Evolutionary conservation across 1,140 invertebrate species (phyloP).

Genomic region (Drosophila yakuba): DNA sequence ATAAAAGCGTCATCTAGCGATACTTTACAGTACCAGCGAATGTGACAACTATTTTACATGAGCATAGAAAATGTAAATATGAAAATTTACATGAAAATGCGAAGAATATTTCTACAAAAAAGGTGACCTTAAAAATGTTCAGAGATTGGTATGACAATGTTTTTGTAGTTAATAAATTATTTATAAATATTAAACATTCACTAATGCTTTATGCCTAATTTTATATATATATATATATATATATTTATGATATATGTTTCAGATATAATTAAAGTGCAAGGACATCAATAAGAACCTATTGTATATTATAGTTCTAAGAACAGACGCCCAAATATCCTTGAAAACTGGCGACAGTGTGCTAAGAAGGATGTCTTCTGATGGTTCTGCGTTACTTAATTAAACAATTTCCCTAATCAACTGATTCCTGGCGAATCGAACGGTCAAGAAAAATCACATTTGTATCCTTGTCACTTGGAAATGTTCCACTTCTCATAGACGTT

Average conservation of each 20-base stretch:
- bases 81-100: not conserved
- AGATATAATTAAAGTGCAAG: no score
- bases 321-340: not conserved
- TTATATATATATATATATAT: no score
- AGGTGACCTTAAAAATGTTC: not conserved
- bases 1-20: not conserved
- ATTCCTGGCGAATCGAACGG: not conserved
- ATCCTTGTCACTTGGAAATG: slow-evolving; percentile 11
- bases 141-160: not conserved
- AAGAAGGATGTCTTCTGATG: no score
- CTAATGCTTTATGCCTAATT: no score
- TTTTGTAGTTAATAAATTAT: no score
- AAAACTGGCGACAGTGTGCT: no score
- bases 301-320: not conserved
- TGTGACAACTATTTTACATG: not conserved
- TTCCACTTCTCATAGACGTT: not conserved
- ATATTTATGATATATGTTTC: no score
- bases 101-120: not conserved
- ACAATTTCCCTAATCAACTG: not conserved
- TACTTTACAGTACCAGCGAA: not conserved
- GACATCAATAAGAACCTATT: no score
- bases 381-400: not conserved
- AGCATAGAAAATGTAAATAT: not conserved
- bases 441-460: not conserved
- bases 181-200: no score